Base-by-base conservation (phyloP, 2,113 vertebrate species). In the Rhinoderma darwinii region DNA sequence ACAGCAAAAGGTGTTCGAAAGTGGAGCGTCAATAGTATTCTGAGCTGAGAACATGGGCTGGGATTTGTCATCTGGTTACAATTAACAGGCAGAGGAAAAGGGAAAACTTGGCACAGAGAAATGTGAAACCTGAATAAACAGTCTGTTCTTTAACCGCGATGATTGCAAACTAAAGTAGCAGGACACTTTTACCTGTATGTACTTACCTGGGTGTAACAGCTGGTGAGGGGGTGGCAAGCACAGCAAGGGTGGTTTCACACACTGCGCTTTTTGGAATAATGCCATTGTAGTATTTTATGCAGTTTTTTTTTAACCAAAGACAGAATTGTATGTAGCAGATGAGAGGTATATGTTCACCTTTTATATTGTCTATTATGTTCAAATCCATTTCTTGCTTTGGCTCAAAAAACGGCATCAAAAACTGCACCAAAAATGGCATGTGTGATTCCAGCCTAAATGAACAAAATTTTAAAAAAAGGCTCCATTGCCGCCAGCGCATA, bases 161-260 rank as follows among this genome's bases (percentile, higher is more conserved):
- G 32, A 81, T 15, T 41, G 15, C 4, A 43, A 15, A 5, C 27
- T 18, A 30, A 79, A 8, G 9, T 32, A 32, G 50, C 9, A 3
- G 0, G 72, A 51, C 27, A 77, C 44, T 50, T 32, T 81, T 18
- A 81, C 56, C 37, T 63, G 4, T 81, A 25, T 63, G 78, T 63
- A 63, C 56, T 61, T 43, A 81, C 54, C 37, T 22, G 78, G 77
- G 77, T 25, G 77, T 41, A 59, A 5, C 78, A 27, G 35, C 35
- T 30, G 61, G 61, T 4, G n/a, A n/a, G n/a, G n/a, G n/a, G n/a
- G n/a, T n/a, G n/a, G n/a, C n/a, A n/a, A n/a, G n/a, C n/a, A n/a
- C n/a, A n/a, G n/a, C n/a, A n/a, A n/a, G n/a, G n/a, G n/a, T n/a
- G n/a, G n/a, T n/a, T n/a, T n/a, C n/a, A n/a, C n/a, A n/a, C n/a